These are phyloP conservation scores for Gambelia wislizenii DNA, from an alignment of 2,797 vertebrate genomes.

Conservation along the genomic window DNA sequence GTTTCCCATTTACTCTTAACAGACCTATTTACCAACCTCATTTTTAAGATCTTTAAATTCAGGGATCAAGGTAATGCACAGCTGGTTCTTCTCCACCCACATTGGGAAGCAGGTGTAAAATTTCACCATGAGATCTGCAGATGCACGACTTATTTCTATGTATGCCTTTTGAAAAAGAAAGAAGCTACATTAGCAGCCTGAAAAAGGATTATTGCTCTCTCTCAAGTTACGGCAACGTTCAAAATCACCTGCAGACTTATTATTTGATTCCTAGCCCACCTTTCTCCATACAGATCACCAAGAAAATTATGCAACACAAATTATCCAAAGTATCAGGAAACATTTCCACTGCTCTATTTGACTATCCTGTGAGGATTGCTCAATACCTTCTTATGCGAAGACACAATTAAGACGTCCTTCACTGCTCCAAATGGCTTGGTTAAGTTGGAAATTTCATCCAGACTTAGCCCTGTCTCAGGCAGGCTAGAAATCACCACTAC, in stretches of 20 bases:
- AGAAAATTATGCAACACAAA: not conserved
- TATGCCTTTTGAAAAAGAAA: slow-evolving; percentile 80
- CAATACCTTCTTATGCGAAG: slow-evolving; percentile 84
- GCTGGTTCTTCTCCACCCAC: slow-evolving; percentile 78
- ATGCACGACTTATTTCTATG: slow-evolving; percentile 80
- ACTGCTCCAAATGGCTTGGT: slow-evolving; percentile 81
- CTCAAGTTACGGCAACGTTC: not conserved
- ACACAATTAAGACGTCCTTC: slow-evolving; percentile 80
- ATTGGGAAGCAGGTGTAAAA: slow-evolving; percentile 83
- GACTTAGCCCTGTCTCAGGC: slow-evolving; percentile 77
- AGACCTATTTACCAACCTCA: slow-evolving; percentile 77
- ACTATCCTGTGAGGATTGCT: fast-evolving
- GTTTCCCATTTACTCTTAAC: not conserved
- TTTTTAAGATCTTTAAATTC: slow-evolving; percentile 77
- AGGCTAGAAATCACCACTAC: slow-evolving; percentile 85
- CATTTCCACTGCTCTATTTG: not conserved
- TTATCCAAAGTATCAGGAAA: fast-evolving
- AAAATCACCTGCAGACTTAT: not conserved
- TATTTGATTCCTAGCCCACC: no score
- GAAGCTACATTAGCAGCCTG: not conserved
- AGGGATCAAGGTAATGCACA: slow-evolving; percentile 77
- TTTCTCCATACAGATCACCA: not conserved
- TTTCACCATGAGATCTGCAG: slow-evolving; percentile 87
- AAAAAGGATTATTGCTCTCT: not conserved
- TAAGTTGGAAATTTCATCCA: slow-evolving; percentile 82